These are phyloP conservation scores for Cladorhizidae sp. DNA, from an alignment of 37 sponge, comb jelly and placozoan genomes.

Conservation along the genomic window DNA sequence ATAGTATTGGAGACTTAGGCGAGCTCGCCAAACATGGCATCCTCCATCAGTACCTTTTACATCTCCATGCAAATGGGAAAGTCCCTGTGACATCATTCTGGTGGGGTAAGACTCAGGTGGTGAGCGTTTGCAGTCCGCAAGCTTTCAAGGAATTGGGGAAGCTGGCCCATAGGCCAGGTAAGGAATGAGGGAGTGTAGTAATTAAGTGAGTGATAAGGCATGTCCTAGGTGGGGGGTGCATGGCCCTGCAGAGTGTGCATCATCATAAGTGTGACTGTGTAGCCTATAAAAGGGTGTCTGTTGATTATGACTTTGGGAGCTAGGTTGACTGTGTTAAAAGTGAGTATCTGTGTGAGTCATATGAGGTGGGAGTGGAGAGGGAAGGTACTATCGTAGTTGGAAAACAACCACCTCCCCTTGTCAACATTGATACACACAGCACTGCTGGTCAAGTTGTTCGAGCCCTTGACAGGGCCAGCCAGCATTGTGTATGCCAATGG, in stretches of 20 bases:
- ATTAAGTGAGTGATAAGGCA: too few species aligned
- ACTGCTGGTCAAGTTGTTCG: constrained; percentile 34
- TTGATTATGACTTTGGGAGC: too few species aligned
- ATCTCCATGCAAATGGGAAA: constrained; percentile 71
- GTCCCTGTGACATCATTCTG: constrained; percentile 81
- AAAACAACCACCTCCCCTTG: too few species aligned
- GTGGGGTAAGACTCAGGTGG: constrained; percentile 63
- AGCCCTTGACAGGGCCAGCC: constrained; percentile 44
- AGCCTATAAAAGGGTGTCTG: too few species aligned
- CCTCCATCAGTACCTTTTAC: constrained; percentile 81
- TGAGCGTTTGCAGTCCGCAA: constrained; percentile 85
- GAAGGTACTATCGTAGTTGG: too few species aligned
- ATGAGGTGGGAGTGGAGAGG: too few species aligned
- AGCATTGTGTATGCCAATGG: constrained; percentile 67
- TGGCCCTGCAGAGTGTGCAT: too few species aligned
- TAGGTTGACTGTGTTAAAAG: too few species aligned
- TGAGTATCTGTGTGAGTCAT: too few species aligned
- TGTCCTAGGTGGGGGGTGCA: too few species aligned
- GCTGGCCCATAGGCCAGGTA: constrained; percentile 81
- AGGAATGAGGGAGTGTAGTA: too few species aligned
- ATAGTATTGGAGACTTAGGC: constrained; percentile 12
- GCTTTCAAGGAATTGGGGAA: constrained; percentile 61
- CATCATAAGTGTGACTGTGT: too few species aligned
- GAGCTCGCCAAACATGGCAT: constrained; percentile 71
- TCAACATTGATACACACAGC: constrained; percentile 11